A percentile compares a stretch with the other conserved stretches of the same genome.
Evolutionary conservation across 1,140 invertebrate genomes (phyloP).

Genomic region (Cataglyphis hispanica): DNA sequence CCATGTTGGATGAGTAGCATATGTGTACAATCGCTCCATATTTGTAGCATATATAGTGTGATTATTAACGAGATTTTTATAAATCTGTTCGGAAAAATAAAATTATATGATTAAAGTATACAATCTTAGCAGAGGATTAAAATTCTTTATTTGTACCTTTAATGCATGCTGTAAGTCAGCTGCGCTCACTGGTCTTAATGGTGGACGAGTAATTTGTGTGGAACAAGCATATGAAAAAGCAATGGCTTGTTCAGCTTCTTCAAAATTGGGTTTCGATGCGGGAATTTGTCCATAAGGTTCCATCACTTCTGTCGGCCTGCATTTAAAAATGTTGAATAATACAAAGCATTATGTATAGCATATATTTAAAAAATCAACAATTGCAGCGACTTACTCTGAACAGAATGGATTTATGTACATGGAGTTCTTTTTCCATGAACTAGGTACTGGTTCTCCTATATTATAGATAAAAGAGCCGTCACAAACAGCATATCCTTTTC

Average conservation of each 20-base stretch:
- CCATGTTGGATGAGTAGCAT: slow-evolving; percentile 84
- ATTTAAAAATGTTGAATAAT: not conserved
- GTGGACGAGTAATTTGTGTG: slow-evolving; percentile 78
- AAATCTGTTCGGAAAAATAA: slow-evolving; percentile 74
- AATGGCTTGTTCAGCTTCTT: slow-evolving; percentile 83
- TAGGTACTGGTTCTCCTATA: slow-evolving; percentile 90
- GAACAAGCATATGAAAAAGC: slow-evolving; percentile 84
- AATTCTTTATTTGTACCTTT: slow-evolving; percentile 73
- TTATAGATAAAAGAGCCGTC: slow-evolving; percentile 91
- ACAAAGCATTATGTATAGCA: not conserved
- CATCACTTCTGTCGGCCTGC: slow-evolving; percentile 78
- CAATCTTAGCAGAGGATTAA: not conserved
- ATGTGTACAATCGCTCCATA: slow-evolving; percentile 84
- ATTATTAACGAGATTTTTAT: slow-evolving; percentile 84
- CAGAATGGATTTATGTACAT: slow-evolving; percentile 78
- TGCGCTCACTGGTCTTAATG: slow-evolving; percentile 79
- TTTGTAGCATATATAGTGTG: slow-evolving; percentile 85
- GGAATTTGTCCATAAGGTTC: slow-evolving; percentile 83
- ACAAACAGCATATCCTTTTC: slow-evolving; percentile 91
- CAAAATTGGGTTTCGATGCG: slow-evolving; percentile 78
- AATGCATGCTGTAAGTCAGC: slow-evolving; percentile 82
- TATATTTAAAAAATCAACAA: not conserved
- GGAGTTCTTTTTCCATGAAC: slow-evolving; percentile 90
- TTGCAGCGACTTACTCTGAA: slow-evolving; percentile 61
- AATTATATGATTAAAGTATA: not conserved